Percentiles rank a stretch among this genome's conserved stretches.
Conservation (phyloP, 2,113 vertebrate genomes). For the Aegotheles bennettii region DNA sequence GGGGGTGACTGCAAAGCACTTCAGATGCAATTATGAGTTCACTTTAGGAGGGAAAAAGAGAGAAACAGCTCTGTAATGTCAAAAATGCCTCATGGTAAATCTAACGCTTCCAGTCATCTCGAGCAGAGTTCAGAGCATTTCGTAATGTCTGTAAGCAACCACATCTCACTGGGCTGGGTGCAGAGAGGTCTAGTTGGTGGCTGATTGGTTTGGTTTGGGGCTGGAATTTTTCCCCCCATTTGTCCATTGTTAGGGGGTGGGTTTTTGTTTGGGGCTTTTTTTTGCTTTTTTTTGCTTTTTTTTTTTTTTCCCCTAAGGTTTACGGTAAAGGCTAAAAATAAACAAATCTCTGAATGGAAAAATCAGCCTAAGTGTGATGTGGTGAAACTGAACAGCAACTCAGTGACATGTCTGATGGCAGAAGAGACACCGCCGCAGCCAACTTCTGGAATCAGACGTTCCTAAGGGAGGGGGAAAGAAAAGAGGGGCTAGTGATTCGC, state of each 20-base stretch:
- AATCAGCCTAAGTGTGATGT: conserved; percentile 61
- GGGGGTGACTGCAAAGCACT: conserved; percentile 1
- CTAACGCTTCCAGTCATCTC: conserved; percentile 45
- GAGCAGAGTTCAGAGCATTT: conserved; percentile 70
- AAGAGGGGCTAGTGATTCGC: not conserved
- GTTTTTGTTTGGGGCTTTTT: not conserved
- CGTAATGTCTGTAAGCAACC: conserved; percentile 61
- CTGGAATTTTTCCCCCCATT: not conserved
- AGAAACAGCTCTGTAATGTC: conserved; percentile 20
- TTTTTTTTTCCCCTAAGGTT: not conserved
- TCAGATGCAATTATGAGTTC: not conserved
- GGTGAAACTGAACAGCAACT: conserved; percentile 61
- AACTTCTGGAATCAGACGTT: conserved; percentile 64
- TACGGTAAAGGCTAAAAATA: conserved; percentile 66
- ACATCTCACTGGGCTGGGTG: conserved; percentile 13
- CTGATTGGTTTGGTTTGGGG: not conserved
- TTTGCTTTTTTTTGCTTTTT: not conserved
- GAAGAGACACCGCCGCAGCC: conserved; percentile 61
- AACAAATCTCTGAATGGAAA: conserved; percentile 53
- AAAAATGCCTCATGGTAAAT: conserved; percentile 46
- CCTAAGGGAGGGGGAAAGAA: conserved; percentile 9
- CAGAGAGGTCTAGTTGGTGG: not conserved
- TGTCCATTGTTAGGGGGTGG: not conserved
- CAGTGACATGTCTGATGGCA: conserved; percentile 71
- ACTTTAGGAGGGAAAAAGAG: not conserved